Evolutionary conservation across 2,797 vertebrate species (phyloP), one percentile per base, ranked within the genome.

Genomic region (Bovichtus diacanthus): DNA sequence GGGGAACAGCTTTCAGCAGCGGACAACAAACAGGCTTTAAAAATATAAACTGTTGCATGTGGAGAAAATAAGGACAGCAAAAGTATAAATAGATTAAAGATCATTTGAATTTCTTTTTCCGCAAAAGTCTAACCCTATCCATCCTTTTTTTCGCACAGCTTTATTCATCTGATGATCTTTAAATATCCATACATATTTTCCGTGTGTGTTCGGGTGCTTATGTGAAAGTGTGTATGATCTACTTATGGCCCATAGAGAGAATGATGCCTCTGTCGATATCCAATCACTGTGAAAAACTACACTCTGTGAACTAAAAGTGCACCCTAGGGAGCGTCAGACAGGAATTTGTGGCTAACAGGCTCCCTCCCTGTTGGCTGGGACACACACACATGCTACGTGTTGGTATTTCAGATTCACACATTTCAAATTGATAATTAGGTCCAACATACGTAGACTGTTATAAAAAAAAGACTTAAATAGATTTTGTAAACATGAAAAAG

Each of bases 211-310:
- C 63, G 39, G 36, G 51, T 70, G 44, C 31, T 4, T 49, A 12
- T 23, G 53, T 44, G 23, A 54, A 70, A 47, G 77, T 72, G 73
- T 39, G 62, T 71, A 68, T 64, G 70, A 56, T 85, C 68, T 66
- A 46, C 78, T 80, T 76, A 73, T 69, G 43, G 74, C 85, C 67
- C 58, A 70, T n/a, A n/a, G n/a, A n/a, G 74, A 83, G 87, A 73
- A 83, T 88, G 81, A 90, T 90, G 81, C 87, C 74, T 81, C 76
- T 91, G 88, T 92, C 82, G 51, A 91, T 91, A 90, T 87, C 82
- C 81, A 83, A 83, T 92, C 87, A 84, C 76, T 51, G 58, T 88
- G 88, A 91, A 87, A 86, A 90, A 85, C 82, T 86, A 74, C 69
- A 80, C 77, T 76, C 47, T 23, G 49, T 8, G 31, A 81, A 84